Evolutionary conservation across 2,888 invertebrate genomes (phyloP).

Genomic region (Acanthopleura granulata): DNA sequence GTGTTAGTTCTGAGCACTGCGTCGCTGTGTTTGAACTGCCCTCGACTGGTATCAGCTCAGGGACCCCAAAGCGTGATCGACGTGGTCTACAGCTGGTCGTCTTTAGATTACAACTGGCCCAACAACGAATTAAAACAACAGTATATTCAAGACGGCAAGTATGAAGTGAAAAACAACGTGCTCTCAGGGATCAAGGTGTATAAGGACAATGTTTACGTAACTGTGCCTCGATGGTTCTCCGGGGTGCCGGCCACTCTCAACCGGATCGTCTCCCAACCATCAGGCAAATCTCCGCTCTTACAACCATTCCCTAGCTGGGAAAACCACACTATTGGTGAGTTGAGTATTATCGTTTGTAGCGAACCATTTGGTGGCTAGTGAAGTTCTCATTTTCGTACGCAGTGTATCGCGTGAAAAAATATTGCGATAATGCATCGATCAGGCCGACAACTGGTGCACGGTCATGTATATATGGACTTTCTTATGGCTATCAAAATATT

Average conservation of each 20-base stretch:
- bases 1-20: too few relatives aligned
- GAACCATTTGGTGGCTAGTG: too few relatives aligned
- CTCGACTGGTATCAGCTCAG: too few relatives aligned
- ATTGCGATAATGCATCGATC: too few relatives aligned
- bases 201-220: slow-evolving; percentile 37
- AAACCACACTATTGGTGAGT: not conserved
- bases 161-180: slow-evolving; percentile 35
- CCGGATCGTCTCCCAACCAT: not conserved
- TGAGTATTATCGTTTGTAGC: not conserved
- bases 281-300: not conserved
- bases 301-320: slow-evolving; percentile 14
- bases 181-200: slow-evolving; percentile 46
- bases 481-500: too few relatives aligned
- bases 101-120: slow-evolving; percentile 49
- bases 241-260: slow-evolving; percentile 7
- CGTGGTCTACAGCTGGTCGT: slow-evolving; percentile 44
- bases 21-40: too few relatives aligned
- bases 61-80: not conserved
- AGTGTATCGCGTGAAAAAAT: too few relatives aligned
- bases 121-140: slow-evolving; percentile 34
- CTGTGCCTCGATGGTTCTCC: slow-evolving; percentile 30
- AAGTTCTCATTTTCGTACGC: too few relatives aligned
- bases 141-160: slow-evolving; percentile 30
- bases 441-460: too few relatives aligned
- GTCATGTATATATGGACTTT: too few relatives aligned